A percentile compares a stretch with the other conserved stretches of the same genome.
Conservation (phyloP, 2,113 vertebrate genomes). For the Castor canadensis region DNA sequence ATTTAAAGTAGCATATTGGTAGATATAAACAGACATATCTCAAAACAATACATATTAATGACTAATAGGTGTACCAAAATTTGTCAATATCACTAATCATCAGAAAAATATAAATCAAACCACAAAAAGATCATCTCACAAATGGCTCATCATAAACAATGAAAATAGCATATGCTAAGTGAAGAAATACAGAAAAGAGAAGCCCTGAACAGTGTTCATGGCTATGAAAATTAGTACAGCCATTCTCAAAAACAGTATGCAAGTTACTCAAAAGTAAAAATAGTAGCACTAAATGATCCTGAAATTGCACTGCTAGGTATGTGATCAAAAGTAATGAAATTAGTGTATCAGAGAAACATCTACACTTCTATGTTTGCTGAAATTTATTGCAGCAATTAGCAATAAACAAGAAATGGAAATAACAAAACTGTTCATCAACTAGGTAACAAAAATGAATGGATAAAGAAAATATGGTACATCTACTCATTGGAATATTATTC, state of each 20-base stretch:
- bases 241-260: too few relatives aligned
- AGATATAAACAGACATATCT: background rate
- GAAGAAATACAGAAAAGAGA: background rate
- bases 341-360: background rate
- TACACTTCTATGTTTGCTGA: background rate
- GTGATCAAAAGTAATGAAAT: background rate
- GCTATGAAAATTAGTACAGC: background rate
- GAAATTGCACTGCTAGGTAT: too few relatives aligned
- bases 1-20: background rate
- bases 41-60: background rate
- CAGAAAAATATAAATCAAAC: background rate
- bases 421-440: background rate
- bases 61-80: background rate
- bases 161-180: background rate
- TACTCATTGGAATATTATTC: too few relatives aligned
- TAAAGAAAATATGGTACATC: too few relatives aligned
- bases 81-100: background rate
- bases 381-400: too few relatives aligned
- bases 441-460: too few relatives aligned
- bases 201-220: background rate
- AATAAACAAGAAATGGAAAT: background rate
- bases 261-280: background rate
- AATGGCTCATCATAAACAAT: background rate
- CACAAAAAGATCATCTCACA: fast-evolving
- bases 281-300: background rate